Base-by-base conservation (phyloP, 2,888 invertebrate genomes). In the Margaritifera margaritifera region DNA sequence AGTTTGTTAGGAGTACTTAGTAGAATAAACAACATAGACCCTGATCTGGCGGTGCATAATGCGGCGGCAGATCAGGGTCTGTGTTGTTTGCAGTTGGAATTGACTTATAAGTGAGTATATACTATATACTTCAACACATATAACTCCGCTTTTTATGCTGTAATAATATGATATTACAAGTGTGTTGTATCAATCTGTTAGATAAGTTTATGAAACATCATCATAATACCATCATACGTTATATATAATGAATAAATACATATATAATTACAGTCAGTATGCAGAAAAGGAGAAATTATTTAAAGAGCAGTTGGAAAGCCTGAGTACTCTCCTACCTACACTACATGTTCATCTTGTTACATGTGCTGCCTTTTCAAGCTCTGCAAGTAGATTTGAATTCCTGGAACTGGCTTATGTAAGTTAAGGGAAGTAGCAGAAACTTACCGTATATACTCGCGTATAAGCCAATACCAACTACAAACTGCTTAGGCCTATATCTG, bases 341-440 rank as follows among this genome's bases (percentile, higher is more conserved):
- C 91, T 94, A 31, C 93, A 94, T 83, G 91, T 93, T 72, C 94
- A 94, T 83, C 90, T 94, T 50, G 92, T 94, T 80, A 91, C 94
- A 67, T 93, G 94, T 86, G 93, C 94, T 67, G 93, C 93, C 8
- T 94, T 94, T 87, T 93, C 93, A 54, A 92, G 93, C 67, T 92
- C 93, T 18, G 94, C 94, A 4, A 94, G 93, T 80, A 94, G 94
- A 86, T 93, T 93, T 84, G 94, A 94, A 86, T 94, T 94, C 87
- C 91, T 94, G 62, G 94, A 94, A 84, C 89, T 94, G 69, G 93
- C 93, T 25, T 87, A 86, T 79, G 87, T 93, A 93, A 83, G 92
- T 92, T 5, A 91, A 63, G 50, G 62, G 3, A 20, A 55, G 56
- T 2, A 54, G n/a, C n/a, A n/a, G 50, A 42, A 42, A 42, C 42